Base-by-base conservation (phyloP, 2,113 vertebrate genomes). In the Poeciliopsis occidentalis region DNA sequence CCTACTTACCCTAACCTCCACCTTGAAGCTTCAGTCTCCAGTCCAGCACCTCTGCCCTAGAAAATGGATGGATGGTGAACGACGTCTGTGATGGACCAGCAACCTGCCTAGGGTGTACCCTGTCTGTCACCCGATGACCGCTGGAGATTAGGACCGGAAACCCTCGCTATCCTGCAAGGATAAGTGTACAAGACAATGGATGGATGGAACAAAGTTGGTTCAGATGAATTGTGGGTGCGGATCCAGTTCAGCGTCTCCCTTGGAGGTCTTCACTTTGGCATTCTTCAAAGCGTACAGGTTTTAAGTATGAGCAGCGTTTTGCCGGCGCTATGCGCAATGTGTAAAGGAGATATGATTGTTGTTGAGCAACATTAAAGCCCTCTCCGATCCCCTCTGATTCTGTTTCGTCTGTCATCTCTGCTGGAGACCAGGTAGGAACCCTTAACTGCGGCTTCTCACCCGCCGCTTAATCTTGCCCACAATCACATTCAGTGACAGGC, bases 401-500 rank as follows among this genome's bases (percentile, higher is more conserved):
- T 81, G 92, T 83, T 85, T 79, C 79, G 86, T 47, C 83, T 85
- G 87, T 89, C 81, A 79, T 84, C 87, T 81, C 90, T 67, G 90
- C 90, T 83, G 89, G 89, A 88, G 87, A 89, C 84, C 93, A 94
- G 94, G 92, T 94, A 94, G 88, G 84, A 91, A 89, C 83, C 93
- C 89, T 60, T 86, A 82, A 89, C 82, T 76, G 89, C 60, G 89
- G 86, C 90, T 92, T 82, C 87, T 91, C 89, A 91, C 89, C 91
- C 88, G 76, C 90, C 77, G 87, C 86, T 94, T 94, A 94, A 94
- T 95, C 94, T 94, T 73, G 88, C 82, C 88, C 91, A 87, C 92
- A 94, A 93, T 94, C 90, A 91, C 90, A 87, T 83, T 89, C 90
- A 87, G 79, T 92, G 92, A 93, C 94, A 94, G 86, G 86, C 74